Base-by-base conservation (phyloP, 2,888 invertebrate genomes). In the Chrysolina oricalcia region DNA sequence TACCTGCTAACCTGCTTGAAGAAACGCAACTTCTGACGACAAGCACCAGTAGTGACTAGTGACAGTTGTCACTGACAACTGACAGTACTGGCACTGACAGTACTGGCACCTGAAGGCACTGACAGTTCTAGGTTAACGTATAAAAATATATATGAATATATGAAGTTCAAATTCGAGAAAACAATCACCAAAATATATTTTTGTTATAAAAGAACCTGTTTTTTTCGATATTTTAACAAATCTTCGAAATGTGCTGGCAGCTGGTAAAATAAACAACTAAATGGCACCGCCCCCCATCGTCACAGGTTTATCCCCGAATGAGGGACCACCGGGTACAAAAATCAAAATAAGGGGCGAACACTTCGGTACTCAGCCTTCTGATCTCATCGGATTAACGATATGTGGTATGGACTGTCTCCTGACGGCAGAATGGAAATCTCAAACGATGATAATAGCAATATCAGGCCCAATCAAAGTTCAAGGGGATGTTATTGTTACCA, bases 361-460 rank as follows among this genome's bases (percentile, higher is more conserved):
- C 90, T 91, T 99, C 63, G 99, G 99, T 23, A 91, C 90, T 48
- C 94, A 93, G 83, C 93, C 93, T 5, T 93, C 93, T 79, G 99
- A 99, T 90, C 90, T 99, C 35, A 92, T 95, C 84, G 98, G 97
- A 71, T 89, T 99, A 10, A 95, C 94, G 85, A 98, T 99, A 84
- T 99, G 99, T 89, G 98, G 97, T 0, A 95, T 96, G 81, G 98
- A 99, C 86, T 99, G 99, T 86, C 90, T 97, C 41, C 89, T 99
- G 72, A 96, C 98, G 15, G 97, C 98, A 0, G 98, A 99, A 91
- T 99, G 99, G 99, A 97, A 98, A 86, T 97, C 98, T 1, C 92
- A 95, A 43, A 99, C 98, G 87, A 99, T 99, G 91, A 98, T 99
- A 79, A 94, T 98, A 68, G 98, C 98, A 0, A 93, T 99, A 73